These are phyloP conservation scores for Mobula hypostoma DNA, from an alignment of 2,113 vertebrate species.

Conservation along the genomic window DNA sequence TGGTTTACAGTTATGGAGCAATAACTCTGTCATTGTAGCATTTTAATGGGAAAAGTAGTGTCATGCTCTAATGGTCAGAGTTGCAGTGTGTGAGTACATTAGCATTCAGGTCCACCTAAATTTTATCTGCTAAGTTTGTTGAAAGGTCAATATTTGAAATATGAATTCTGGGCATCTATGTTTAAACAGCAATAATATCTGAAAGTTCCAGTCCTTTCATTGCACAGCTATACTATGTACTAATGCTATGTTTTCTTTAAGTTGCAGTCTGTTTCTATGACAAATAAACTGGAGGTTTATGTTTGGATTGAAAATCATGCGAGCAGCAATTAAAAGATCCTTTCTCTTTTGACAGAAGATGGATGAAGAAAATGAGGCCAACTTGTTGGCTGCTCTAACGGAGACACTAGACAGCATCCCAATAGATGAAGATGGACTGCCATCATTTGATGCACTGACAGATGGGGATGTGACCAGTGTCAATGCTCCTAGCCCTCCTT, in stretches of 20 bases:
- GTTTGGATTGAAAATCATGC: no score
- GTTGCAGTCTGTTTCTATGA: not conserved
- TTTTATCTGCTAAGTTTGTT: not conserved
- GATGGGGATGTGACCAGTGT: constrained; percentile 96
- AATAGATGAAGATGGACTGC: constrained; percentile 98
- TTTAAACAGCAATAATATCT: not conserved
- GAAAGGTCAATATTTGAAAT: not conserved
- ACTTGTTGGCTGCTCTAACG: constrained; percentile 96
- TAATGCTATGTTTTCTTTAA: constrained; percentile 51
- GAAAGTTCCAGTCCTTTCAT: not conserved
- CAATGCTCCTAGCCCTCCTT: constrained; percentile 87
- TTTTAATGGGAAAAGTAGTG: not conserved
- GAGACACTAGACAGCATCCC: constrained; percentile 98
- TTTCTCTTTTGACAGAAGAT: constrained; percentile 73
- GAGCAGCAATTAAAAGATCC: not conserved
- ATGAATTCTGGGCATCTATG: not conserved
- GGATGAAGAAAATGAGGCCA: constrained; percentile 98
- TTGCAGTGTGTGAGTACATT: not conserved
- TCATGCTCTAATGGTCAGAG: not conserved
- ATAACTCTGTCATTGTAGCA: not conserved
- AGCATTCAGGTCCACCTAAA: not conserved
- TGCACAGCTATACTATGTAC: not conserved
- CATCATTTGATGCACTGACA: constrained; percentile 96
- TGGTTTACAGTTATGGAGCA: not conserved
- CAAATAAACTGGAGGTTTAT: not conserved